Percentiles rank a stretch among this genome's conserved stretches.
phyloP scores from a whole-genome alignment of 2,888 invertebrate genomes.

The Cryptosula pallasiana region DNA sequence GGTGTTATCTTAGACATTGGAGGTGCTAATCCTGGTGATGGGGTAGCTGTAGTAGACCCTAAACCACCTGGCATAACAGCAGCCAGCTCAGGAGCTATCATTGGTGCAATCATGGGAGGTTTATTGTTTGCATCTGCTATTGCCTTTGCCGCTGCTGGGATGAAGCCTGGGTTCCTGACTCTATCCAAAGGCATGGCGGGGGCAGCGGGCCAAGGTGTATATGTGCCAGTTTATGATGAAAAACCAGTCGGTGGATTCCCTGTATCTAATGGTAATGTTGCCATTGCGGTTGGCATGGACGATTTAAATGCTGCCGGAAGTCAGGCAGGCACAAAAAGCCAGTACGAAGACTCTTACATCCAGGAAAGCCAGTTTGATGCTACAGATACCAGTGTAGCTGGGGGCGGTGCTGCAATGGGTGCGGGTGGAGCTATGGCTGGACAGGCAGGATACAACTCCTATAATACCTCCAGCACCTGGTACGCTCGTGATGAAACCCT shows the following conservation, averaged over 20 bases:
- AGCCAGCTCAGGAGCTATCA: slow-evolving; percentile 32
- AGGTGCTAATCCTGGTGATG: not conserved
- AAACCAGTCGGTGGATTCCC: not conserved
- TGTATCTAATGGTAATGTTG: not conserved
- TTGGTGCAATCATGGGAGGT: slow-evolving; percentile 32
- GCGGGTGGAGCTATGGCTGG: slow-evolving; percentile 25
- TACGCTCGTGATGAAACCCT: slow-evolving; percentile 12
- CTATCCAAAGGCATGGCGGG: slow-evolving; percentile 11
- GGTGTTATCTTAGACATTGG: not conserved
- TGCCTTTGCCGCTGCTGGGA: slow-evolving; percentile 33
- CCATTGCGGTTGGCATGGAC: not conserved
- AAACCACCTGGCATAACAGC: slow-evolving; percentile 33
- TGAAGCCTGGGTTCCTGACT: slow-evolving; percentile 32
- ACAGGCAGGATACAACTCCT: slow-evolving; percentile 15
- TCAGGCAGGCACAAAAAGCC: slow-evolving; percentile 18
- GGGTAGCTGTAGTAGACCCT: not conserved
- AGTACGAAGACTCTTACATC: slow-evolving; percentile 26
- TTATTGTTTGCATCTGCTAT: slow-evolving; percentile 31
- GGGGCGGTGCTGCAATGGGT: slow-evolving; percentile 25
- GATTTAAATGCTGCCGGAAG: slow-evolving; percentile 7
- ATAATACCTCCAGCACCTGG: slow-evolving; percentile 10
- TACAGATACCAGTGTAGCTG: slow-evolving; percentile 32
- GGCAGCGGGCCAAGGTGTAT: not conserved
- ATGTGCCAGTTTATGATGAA: slow-evolving; percentile 8
- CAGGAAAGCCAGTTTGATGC: slow-evolving; percentile 33